Evolutionary conservation across 2,113 vertebrate genomes (phyloP).

Genomic region (Neodon shergylaensis): DNA sequence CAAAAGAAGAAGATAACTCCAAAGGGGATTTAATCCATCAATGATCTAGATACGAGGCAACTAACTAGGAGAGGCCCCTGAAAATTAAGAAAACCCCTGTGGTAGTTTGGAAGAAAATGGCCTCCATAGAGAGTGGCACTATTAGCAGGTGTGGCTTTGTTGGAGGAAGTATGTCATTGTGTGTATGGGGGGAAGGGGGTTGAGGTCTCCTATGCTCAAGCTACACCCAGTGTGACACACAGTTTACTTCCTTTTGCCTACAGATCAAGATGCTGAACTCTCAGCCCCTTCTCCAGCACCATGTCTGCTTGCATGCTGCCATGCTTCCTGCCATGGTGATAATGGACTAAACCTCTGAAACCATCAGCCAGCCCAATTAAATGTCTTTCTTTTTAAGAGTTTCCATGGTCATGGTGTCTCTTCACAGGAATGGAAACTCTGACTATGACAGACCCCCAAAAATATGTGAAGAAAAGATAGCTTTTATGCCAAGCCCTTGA

Average conservation of each 20-base stretch:
- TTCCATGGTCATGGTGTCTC: neutral
- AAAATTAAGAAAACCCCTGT: neutral
- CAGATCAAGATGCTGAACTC: neutral
- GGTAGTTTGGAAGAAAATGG: neutral
- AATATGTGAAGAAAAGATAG: neutral
- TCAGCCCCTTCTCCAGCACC: neutral
- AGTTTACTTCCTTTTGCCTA: neutral
- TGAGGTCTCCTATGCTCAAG: neutral
- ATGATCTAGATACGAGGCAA: neutral
- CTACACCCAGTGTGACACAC: neutral
- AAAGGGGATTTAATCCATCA: neutral
- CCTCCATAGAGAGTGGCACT: neutral
- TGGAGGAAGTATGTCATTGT: neutral
- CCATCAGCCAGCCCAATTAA: neutral
- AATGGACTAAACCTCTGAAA: neutral
- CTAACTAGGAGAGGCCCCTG: neutral
- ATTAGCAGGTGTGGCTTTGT: neutral
- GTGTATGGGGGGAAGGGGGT: too few relatives aligned
- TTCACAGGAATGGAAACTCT: neutral
- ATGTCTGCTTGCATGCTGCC: neutral
- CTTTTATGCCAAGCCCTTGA: neutral
- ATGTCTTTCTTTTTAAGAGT: neutral
- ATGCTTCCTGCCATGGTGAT: neutral
- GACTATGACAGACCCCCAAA: neutral
- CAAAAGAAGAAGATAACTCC: neutral